These are phyloP conservation scores for Mormyrops attenuatus DNA, from an alignment of 2,797 vertebrate species.

Conservation along the genomic window DNA sequence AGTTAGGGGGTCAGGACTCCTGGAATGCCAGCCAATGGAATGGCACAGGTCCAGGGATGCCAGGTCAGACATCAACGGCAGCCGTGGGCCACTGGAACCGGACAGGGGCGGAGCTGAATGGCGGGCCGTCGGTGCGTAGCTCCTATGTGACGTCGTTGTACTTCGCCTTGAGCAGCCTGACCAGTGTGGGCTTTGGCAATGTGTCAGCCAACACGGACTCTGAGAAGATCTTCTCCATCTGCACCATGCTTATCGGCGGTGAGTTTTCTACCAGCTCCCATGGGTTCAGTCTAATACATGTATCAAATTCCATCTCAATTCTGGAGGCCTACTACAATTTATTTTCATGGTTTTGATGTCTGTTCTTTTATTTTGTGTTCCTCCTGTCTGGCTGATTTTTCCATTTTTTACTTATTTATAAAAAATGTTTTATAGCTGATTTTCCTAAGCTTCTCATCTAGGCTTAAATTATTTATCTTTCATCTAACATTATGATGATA, in stretches of 20 bases:
- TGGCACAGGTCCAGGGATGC: constrained; percentile 36
- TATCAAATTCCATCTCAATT: neutral
- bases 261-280: constrained; percentile 26
- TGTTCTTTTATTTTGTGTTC: neutral
- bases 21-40: constrained; percentile 60
- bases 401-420: neutral
- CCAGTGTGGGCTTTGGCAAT: constrained; percentile 66
- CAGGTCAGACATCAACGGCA: neutral
- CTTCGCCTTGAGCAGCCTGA: constrained; percentile 65
- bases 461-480: neutral
- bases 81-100: constrained; percentile 22
- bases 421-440: neutral
- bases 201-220: constrained; percentile 67
- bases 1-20: constrained; percentile 34
- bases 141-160: constrained; percentile 64
- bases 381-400: neutral
- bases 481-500: neutral
- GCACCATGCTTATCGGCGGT: constrained; percentile 66
- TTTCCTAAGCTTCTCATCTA: neutral
- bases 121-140: constrained; percentile 56
- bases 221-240: constrained; percentile 66
- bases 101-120: constrained; percentile 41
- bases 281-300: neutral
- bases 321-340: neutral
- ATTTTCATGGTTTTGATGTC: neutral